Percentiles rank a stretch among this genome's conserved stretches.
Evolutionary conservation across 2,888 invertebrate genomes (phyloP).

Genomic region (Psylliodes chrysocephalus): DNA sequence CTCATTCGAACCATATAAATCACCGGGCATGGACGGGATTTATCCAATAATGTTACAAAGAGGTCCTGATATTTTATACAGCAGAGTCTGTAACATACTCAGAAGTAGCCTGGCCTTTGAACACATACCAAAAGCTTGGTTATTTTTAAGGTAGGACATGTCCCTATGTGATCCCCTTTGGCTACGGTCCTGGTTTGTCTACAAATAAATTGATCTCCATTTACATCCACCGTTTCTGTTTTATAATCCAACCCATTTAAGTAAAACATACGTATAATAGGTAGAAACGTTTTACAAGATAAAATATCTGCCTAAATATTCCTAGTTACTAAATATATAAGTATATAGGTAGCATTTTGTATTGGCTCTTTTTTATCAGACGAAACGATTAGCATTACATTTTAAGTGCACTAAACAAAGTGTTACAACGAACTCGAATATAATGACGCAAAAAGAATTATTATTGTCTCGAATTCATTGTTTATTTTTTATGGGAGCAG

Average conservation of each 20-base stretch:
- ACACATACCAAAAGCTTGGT: no score
- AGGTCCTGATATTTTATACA: no score
- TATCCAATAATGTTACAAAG: no score
- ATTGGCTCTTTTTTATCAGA: background rate
- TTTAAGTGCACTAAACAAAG: background rate
- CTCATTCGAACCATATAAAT: no score
- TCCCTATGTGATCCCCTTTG: no score
- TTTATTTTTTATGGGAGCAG: background rate
- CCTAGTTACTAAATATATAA: background rate
- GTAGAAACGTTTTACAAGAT: background rate
- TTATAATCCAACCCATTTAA: background rate
- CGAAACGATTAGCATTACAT: background rate
- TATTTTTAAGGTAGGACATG: no score
- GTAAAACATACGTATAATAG: background rate
- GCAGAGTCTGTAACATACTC: no score
- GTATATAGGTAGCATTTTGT: background rate
- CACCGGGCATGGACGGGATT: no score
- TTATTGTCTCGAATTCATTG: background rate
- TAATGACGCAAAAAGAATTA: background rate
- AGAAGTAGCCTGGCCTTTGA: no score
- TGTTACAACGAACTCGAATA: background rate
- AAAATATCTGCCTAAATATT: background rate
- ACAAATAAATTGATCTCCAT: background rate
- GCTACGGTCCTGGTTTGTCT: background rate
- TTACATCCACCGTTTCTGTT: background rate